Percentiles rank a stretch among this genome's conserved stretches.
Evolutionary conservation across 2,888 invertebrate genomes (phyloP).

Genomic region (Nomada ferruginata): DNA sequence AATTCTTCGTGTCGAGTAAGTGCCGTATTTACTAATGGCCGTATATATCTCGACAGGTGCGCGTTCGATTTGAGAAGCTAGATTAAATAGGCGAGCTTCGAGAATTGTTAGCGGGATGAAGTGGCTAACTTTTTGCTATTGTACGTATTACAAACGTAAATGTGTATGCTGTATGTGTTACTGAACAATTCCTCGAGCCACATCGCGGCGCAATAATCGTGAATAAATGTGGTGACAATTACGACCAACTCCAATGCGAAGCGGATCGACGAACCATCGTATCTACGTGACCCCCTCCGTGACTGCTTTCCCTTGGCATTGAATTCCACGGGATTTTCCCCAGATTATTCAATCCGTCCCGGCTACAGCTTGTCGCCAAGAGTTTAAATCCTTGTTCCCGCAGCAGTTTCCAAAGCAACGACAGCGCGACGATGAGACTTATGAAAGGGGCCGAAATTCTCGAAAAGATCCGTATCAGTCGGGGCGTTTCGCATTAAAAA

Average conservation of each 20-base stretch:
- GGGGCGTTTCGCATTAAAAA: slow-evolving; percentile 64
- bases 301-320: background rate
- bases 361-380: background rate
- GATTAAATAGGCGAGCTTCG: too few relatives aligned
- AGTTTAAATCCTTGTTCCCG: slow-evolving; percentile 10
- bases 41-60: background rate
- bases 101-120: background rate
- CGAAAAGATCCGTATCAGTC: slow-evolving; percentile 70
- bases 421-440: slow-evolving; percentile 62
- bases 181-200: too few relatives aligned
- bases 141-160: too few relatives aligned
- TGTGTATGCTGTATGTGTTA: too few relatives aligned
- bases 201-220: too few relatives aligned
- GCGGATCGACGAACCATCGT: background rate
- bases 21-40: slow-evolving; percentile 6
- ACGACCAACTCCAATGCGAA: background rate
- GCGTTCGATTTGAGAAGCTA: background rate
- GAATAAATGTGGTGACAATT: too few relatives aligned
- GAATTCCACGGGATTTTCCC: background rate
- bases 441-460: slow-evolving; percentile 71
- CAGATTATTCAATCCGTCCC: background rate
- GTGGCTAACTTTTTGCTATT: background rate
- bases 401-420: background rate
- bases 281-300: background rate
- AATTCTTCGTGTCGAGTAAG: slow-evolving; percentile 13